Evolutionary conservation across 2,797 vertebrate genomes (phyloP).

Genomic region (Dryobates pubescens): DNA sequence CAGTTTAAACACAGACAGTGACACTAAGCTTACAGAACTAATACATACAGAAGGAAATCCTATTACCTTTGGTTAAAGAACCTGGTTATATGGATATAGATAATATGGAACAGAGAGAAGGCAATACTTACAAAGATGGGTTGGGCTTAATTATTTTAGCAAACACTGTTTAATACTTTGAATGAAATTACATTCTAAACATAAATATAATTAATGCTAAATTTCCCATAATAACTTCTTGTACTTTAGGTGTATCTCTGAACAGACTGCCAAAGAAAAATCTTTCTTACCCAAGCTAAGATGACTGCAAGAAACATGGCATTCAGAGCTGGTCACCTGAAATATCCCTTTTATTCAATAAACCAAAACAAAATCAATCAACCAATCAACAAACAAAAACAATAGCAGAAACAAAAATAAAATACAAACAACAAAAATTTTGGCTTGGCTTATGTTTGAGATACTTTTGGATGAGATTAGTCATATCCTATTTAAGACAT

Average conservation of each 20-base stretch:
- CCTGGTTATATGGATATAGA: background rate
- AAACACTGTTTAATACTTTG: background rate
- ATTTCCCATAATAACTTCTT: background rate
- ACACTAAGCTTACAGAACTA: background rate
- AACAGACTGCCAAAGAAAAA: background rate
- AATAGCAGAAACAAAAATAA: too few species aligned
- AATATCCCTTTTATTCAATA: background rate
- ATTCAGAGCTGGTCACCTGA: background rate
- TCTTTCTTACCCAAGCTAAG: background rate
- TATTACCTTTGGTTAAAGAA: background rate
- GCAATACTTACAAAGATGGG: fast-evolving
- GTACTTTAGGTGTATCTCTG: background rate
- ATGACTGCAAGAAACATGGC: background rate
- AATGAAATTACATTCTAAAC: background rate
- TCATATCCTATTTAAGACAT: background rate
- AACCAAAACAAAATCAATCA: background rate
- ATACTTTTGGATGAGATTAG: background rate
- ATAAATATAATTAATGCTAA: background rate
- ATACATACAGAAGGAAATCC: background rate
- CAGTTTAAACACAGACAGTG: background rate
- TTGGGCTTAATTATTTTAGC: background rate
- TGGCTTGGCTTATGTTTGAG: background rate
- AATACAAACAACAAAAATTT: too few species aligned
- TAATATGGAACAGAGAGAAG: background rate
- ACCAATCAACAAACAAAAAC: too few species aligned